A percentile compares a stretch with the other conserved stretches of the same genome.
phyloP scores from a whole-genome alignment of 1,140 invertebrate species.

The Ceratina japonica region DNA sequence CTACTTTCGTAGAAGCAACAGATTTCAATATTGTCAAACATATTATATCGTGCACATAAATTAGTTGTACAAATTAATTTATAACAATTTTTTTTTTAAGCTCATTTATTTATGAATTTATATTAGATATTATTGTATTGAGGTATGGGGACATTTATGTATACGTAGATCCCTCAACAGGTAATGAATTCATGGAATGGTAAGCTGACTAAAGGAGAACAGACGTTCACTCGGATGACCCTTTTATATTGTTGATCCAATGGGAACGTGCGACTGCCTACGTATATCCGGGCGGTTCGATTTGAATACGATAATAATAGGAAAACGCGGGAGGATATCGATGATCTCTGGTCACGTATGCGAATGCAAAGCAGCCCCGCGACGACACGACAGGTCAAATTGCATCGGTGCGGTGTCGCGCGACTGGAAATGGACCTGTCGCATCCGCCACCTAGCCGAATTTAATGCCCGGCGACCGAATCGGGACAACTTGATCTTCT shows the following conservation, averaged over 20 bases:
- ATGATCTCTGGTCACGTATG: slow-evolving; percentile 12
- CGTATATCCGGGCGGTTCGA: slow-evolving; percentile 42
- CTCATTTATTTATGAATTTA: no score
- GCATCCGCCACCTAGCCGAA: slow-evolving; percentile 23
- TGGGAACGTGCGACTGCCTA: not conserved
- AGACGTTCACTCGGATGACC: not conserved
- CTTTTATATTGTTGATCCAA: no score
- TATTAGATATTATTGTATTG: no score
- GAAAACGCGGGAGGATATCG: slow-evolving; percentile 26
- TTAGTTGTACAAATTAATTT: no score
- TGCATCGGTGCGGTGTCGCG: slow-evolving; percentile 6
- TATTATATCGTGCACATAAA: no score
- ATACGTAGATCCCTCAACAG: no score
- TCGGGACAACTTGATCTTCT: no score
- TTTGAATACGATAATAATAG: slow-evolving; percentile 65
- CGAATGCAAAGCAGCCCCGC: slow-evolving; percentile 32
- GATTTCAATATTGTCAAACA: no score
- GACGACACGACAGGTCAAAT: slow-evolving; percentile 27
- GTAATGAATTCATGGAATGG: not conserved
- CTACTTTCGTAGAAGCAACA: no score
- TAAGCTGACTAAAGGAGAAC: not conserved
- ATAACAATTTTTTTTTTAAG: no score
- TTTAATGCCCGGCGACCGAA: slow-evolving; percentile 30
- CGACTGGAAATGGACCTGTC: slow-evolving; percentile 48
- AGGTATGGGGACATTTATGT: no score